Conservation (phyloP, 2,797 vertebrate species). For the Tauraco hartlaubi region DNA sequence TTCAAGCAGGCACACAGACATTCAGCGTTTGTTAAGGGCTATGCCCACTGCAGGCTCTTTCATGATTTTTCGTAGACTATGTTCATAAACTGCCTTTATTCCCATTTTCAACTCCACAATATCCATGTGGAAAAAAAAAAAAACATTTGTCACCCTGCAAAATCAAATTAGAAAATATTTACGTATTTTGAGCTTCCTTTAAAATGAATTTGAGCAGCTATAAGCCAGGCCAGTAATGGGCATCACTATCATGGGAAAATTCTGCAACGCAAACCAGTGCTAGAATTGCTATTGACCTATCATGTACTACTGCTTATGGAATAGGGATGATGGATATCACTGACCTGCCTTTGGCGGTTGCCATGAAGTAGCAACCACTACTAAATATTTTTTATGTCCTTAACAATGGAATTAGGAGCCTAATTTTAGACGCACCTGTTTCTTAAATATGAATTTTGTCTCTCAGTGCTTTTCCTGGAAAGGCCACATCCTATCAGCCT, state of each 20-base stretch:
- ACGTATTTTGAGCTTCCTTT: background rate
- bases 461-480: background rate
- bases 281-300: background rate
- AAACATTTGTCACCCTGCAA: background rate
- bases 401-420: background rate
- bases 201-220: background rate
- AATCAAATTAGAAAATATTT: background rate
- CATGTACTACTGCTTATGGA: background rate
- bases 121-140: background rate
- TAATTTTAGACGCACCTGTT: background rate
- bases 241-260: background rate
- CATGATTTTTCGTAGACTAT: background rate
- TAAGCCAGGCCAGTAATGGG: background rate
- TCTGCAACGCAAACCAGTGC: background rate
- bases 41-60: background rate
- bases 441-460: background rate
- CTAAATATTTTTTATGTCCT: background rate
- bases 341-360: background rate
- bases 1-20: background rate
- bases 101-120: background rate
- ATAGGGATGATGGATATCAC: background rate
- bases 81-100: background rate
- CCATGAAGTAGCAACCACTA: background rate
- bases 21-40: background rate
- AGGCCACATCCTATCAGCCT: background rate